A percentile compares a stretch with the other conserved stretches of the same genome.
Conservation (phyloP, 2,797 vertebrate genomes). For the Enteromius afrohamiltoni region DNA sequence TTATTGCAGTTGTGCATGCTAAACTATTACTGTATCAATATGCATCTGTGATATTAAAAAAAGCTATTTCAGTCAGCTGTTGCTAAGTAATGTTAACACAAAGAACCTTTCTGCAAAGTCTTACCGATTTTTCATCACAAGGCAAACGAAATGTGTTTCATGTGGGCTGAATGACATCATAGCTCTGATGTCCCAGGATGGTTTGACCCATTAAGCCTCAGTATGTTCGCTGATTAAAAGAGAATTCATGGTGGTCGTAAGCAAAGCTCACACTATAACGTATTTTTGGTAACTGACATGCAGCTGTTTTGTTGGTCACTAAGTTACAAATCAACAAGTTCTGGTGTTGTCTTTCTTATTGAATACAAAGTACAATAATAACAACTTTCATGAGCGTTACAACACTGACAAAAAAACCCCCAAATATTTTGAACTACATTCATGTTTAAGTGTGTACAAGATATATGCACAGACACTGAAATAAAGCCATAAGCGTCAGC, state of each 20-base stretch:
- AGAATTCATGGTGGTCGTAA: slow-evolving; percentile 38
- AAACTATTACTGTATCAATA: neutral
- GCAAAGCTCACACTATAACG: neutral
- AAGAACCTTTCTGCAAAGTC: neutral
- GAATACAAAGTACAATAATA: neutral
- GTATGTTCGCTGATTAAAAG: slow-evolving; percentile 36
- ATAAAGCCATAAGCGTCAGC: neutral
- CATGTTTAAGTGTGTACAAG: neutral
- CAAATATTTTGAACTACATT: neutral
- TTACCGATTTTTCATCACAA: slow-evolving; percentile 1
- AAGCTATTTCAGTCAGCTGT: neutral
- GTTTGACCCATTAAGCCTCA: slow-evolving; percentile 25
- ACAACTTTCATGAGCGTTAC: neutral
- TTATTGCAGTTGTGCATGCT: neutral
- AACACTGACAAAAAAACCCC: neutral
- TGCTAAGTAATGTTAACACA: neutral
- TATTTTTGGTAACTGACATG: neutral
- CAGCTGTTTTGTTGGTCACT: neutral
- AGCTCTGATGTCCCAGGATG: neutral
- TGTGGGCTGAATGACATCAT: slow-evolving; percentile 28
- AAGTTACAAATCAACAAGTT: neutral
- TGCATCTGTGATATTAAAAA: neutral
- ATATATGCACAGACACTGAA: neutral
- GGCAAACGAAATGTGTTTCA: slow-evolving; percentile 8
- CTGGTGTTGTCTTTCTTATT: neutral